phyloP scores from a whole-genome alignment of 2,797 vertebrate species.

The Ctenopoma kingsleyae region DNA sequence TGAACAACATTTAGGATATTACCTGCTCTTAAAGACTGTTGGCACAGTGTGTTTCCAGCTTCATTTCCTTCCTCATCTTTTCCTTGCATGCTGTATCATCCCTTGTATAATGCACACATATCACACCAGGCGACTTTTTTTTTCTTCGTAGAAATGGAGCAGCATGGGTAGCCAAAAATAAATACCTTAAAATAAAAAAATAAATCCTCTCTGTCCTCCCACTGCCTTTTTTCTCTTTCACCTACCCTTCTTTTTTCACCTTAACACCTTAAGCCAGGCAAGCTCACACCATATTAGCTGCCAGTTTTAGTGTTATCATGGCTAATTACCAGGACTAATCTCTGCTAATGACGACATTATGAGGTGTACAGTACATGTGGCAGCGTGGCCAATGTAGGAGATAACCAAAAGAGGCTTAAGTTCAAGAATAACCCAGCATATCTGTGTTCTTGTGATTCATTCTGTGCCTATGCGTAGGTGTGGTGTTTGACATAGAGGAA shows the following conservation, averaged over 20 bases:
- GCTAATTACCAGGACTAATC: constrained; percentile 77
- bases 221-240: constrained; percentile 25
- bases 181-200: constrained; percentile 32
- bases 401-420: constrained; percentile 54
- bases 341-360: constrained; percentile 72
- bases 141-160: constrained; percentile 10
- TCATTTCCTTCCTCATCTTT: constrained; percentile 15
- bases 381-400: constrained; percentile 50
- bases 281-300: constrained; percentile 64
- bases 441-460: constrained; percentile 28
- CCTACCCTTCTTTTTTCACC: constrained; percentile 22
- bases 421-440: constrained; percentile 56
- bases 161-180: constrained; percentile 14
- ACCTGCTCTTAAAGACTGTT: constrained; percentile 1
- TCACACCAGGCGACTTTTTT: not conserved
- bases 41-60: constrained; percentile 6
- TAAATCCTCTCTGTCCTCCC: constrained; percentile 8
- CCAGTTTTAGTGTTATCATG: constrained; percentile 64
- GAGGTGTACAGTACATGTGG: constrained; percentile 62
- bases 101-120: constrained; percentile 2
- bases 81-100: not conserved
- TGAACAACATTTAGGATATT: not conserved
- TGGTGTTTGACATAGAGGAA: constrained; percentile 34
- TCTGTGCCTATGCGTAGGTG: constrained; percentile 49
- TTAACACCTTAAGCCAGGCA: constrained; percentile 55